Conservation (phyloP, 2,888 invertebrate genomes). For the Diabrotica balteata region DNA sequence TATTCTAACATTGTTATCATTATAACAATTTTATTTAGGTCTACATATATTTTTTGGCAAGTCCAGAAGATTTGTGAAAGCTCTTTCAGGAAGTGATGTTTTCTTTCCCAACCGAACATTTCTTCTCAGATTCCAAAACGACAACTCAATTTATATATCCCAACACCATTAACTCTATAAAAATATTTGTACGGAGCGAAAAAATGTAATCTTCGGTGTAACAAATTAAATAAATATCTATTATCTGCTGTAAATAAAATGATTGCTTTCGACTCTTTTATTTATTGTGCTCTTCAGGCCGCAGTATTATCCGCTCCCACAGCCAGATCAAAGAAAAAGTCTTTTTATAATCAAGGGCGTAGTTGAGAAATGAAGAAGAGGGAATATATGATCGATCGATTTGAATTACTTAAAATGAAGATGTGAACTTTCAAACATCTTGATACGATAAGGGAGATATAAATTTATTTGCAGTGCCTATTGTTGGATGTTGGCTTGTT, state of each 20-base stretch:
- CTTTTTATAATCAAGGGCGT: constrained; percentile 6
- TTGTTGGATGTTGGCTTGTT: too few relatives aligned
- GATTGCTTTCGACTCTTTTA: constrained; percentile 33
- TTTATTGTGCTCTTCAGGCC: constrained; percentile 32
- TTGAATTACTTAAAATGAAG: too few relatives aligned
- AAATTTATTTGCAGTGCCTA: too few relatives aligned
- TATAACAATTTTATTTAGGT: too few relatives aligned
- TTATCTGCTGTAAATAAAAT: constrained; percentile 35
- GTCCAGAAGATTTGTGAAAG: too few relatives aligned
- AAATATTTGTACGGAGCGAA: constrained; percentile 35
- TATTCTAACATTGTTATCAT: too few relatives aligned
- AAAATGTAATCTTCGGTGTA: constrained; percentile 34
- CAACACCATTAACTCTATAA: constrained; percentile 25
- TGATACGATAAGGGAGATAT: too few relatives aligned
- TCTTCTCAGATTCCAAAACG: neutral
- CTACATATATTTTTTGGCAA: too few relatives aligned
- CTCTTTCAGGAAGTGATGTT: too few relatives aligned
- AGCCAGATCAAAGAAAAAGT: constrained; percentile 22
- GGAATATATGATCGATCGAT: too few relatives aligned
- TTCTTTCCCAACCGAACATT: too few relatives aligned
- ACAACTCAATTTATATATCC: constrained; percentile 22
- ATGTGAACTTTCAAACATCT: too few relatives aligned
- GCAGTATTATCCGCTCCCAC: constrained; percentile 30
- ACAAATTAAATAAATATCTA: constrained; percentile 41
- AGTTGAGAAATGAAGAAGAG: constrained; percentile 3